Base-by-base conservation (phyloP, 2,888 invertebrate genomes). In the Ellobium chinense region DNA sequence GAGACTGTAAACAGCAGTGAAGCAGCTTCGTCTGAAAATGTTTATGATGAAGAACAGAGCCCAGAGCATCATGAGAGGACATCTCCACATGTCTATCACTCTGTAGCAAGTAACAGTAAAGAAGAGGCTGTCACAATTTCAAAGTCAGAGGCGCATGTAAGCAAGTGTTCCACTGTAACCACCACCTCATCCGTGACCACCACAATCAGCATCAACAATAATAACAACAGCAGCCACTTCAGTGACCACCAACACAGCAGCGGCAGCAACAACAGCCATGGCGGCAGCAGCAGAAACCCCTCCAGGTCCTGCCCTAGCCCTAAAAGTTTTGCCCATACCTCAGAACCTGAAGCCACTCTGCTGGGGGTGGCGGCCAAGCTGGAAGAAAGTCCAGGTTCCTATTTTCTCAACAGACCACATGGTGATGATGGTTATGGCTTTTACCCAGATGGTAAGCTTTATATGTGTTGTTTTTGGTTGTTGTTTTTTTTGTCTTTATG, bases 271-370 rank as follows among this genome's bases (percentile, higher is more conserved):
- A 69, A 9, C 31, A 34, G 69, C 29, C 2, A 36, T 31, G n/a
- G 72, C 3, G 56, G 29, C 24, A 65, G 72, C 54, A 78, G 72
- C 63, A 63, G 65, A 27, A 73, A 68, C 31, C 54, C 39, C 29
- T 80, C 80, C 58, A 18, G 80, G 54, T 80, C 80, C 0, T 80
- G 80, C 62, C 80, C 80, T 27, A 80, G 80, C 29, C 80, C 80
- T 27, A 68, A 80, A 31, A 29, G n/a, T 2, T 63, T 65, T 14
- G 65, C 78, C 9, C 54, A 68, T 14, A 21, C 27, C 31, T 34
- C 66, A 5, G 66, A 66, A 36, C 56, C 66, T 27, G 39, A 80
- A 29, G 37, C 66, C 18, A 68, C 73, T 9, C n/a, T 80, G 36
- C 21, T 80, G 58, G 65, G 27, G 31, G 74, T 68, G 2, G 80